phyloP scores from a whole-genome alignment of 2,888 invertebrate species.

The Caenorhabditis sp. region DNA sequence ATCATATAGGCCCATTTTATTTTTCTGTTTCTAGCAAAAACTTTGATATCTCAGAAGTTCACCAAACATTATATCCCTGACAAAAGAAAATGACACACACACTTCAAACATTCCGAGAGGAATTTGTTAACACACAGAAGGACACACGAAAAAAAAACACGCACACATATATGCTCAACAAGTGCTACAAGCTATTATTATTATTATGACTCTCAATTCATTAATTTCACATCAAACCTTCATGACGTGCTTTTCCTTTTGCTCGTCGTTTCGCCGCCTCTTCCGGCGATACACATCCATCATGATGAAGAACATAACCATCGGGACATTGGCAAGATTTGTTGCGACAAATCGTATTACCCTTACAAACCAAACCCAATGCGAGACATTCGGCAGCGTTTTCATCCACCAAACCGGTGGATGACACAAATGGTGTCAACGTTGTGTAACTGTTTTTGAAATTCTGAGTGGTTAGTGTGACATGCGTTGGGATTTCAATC shows the following conservation, averaged over 20 bases:
- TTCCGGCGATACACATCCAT: conserved; percentile 63
- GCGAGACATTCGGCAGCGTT: conserved; percentile 56
- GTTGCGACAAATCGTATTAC: conserved; percentile 63
- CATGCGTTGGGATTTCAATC: conserved; percentile 51
- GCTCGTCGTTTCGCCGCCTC: conserved; percentile 45
- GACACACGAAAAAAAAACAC: conserved; percentile 21
- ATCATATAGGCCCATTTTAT: too few species aligned
- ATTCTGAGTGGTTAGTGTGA: conserved; percentile 27
- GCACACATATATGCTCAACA: background rate
- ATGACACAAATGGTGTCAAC: background rate
- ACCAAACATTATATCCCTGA: too few species aligned
- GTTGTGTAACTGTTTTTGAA: background rate
- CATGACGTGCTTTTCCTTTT: conserved; percentile 47
- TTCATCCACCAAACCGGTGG: conserved; percentile 20
- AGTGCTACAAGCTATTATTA: conserved; percentile 18
- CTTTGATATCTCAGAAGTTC: too few species aligned
- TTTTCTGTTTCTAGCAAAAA: too few species aligned
- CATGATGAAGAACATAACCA: conserved; percentile 58
- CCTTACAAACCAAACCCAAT: conserved; percentile 57
- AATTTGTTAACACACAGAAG: background rate
- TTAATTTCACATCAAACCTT: conserved; percentile 32
- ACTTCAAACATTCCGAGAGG: too few species aligned
- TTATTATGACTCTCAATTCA: background rate
- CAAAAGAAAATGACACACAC: background rate
- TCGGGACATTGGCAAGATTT: conserved; percentile 66